Conservation (phyloP, 2,797 vertebrate genomes). For the Sebastiscus albofasciatus region DNA sequence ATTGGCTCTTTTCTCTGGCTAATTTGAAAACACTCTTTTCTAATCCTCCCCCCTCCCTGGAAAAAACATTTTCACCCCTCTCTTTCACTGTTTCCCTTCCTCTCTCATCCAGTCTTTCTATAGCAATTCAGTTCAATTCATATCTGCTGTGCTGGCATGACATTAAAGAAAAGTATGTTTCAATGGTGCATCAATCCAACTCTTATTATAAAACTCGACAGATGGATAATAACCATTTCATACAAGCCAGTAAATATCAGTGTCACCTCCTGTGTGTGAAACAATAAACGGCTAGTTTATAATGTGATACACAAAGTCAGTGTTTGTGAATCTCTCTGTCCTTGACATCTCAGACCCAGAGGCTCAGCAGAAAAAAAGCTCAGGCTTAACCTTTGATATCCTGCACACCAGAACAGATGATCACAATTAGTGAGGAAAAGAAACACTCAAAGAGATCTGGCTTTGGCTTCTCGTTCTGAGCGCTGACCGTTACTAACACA, state of each 20-base stretch:
- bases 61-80: conserved; percentile 5
- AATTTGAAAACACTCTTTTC: conserved; percentile 53
- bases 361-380: conserved; percentile 5
- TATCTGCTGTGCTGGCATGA: conserved; percentile 28
- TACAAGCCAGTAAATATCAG: conserved; percentile 4
- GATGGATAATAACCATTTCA: conserved; percentile 6
- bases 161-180: conserved; percentile 48
- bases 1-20: conserved; percentile 56
- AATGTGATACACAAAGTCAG: neutral
- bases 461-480: conserved; percentile 7
- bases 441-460: neutral
- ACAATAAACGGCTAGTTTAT: neutral
- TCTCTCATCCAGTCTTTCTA: conserved; percentile 21
- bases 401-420: conserved; percentile 11
- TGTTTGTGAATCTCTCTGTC: neutral
- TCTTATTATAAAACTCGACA: conserved; percentile 2
- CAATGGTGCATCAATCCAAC: conserved; percentile 24
- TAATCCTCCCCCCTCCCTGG: conserved; percentile 29
- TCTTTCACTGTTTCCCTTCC: conserved; percentile 6
- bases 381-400: conserved; percentile 10
- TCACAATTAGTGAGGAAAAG: conserved; percentile 19
- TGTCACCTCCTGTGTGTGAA: neutral
- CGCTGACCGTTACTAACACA: neutral
- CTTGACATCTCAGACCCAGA: conserved; percentile 10
- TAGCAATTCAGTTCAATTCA: conserved; percentile 15